phyloP scores from a whole-genome alignment of 2,797 vertebrate genomes.

The Coracias cyanogaster region DNA sequence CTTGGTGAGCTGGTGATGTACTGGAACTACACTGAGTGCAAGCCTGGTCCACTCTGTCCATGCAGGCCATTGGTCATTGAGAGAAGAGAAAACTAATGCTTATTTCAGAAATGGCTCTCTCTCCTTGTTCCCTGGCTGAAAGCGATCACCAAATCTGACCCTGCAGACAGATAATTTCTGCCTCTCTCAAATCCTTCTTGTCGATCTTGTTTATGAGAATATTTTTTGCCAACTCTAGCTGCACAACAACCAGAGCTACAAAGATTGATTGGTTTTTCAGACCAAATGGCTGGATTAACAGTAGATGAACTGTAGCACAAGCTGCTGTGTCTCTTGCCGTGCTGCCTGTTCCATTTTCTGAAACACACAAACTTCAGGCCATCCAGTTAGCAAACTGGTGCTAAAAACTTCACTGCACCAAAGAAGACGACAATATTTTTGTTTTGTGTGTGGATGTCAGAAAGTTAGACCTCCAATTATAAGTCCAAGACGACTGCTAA shows the following conservation, averaged over 20 bases:
- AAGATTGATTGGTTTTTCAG: neutral
- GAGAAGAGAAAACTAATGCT: neutral
- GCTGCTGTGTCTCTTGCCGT: neutral
- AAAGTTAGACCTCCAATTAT: neutral
- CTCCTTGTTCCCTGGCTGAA: neutral
- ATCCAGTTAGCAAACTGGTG: neutral
- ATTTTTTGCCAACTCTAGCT: neutral
- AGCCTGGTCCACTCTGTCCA: accelerated
- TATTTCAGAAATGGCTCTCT: neutral
- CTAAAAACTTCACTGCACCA: neutral
- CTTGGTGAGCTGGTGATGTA: neutral
- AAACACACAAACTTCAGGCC: neutral
- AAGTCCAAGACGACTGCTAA: neutral
- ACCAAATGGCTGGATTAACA: slow-evolving; percentile 25
- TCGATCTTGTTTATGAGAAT: neutral
- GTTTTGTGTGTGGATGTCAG: neutral
- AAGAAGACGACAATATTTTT: neutral
- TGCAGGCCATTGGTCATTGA: neutral
- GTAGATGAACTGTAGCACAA: slow-evolving; percentile 4
- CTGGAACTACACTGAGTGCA: accelerated
- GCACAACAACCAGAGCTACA: neutral
- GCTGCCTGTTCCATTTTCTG: neutral
- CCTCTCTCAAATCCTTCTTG: neutral
- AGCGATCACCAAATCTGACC: neutral
- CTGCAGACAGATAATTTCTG: neutral